Percentiles rank a stretch among this genome's conserved stretches.
These are phyloP conservation scores for Harpalus rubripes DNA, from an alignment of 2,888 invertebrate genomes.

Conservation along the genomic window DNA sequence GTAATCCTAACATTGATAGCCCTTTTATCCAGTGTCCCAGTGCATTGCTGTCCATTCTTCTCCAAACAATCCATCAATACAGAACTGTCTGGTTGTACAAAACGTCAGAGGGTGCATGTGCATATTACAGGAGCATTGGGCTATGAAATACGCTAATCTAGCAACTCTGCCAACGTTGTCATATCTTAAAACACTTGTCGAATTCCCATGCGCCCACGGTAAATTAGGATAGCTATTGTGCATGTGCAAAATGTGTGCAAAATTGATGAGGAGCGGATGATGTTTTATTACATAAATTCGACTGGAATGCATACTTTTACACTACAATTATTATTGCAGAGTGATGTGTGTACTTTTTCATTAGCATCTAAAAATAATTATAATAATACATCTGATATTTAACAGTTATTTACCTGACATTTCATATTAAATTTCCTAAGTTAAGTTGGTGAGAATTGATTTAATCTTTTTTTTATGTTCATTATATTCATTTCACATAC, in stretches of 20 bases:
- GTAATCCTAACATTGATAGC: slow-evolving; percentile 3
- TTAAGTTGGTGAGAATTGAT: too few species aligned
- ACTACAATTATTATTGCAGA: too few species aligned
- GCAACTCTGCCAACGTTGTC: slow-evolving; percentile 30
- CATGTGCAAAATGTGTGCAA: not conserved
- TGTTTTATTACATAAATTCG: too few species aligned
- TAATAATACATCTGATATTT: too few species aligned
- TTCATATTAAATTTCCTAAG: too few species aligned
- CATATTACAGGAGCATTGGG: slow-evolving; percentile 15
- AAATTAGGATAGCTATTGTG: slow-evolving; percentile 9
- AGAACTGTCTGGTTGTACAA: not conserved
- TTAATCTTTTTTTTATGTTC: too few species aligned
- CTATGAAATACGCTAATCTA: slow-evolving; percentile 19
- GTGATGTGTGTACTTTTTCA: too few species aligned
- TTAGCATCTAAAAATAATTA: too few species aligned
- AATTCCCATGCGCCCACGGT: slow-evolving; percentile 47
- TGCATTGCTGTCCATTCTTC: not conserved
- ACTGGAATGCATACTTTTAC: too few species aligned
- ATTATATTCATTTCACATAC: too few species aligned
- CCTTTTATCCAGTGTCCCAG: not conserved
- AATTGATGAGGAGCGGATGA: not conserved
- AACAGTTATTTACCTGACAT: too few species aligned
- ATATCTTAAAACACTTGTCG: slow-evolving; percentile 54
- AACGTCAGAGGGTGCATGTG: not conserved
- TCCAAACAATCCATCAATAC: not conserved